Percentiles rank a stretch among this genome's conserved stretches.
Conservation (phyloP, 2,113 vertebrate species). For the Thamnaconus septentrionalis region DNA sequence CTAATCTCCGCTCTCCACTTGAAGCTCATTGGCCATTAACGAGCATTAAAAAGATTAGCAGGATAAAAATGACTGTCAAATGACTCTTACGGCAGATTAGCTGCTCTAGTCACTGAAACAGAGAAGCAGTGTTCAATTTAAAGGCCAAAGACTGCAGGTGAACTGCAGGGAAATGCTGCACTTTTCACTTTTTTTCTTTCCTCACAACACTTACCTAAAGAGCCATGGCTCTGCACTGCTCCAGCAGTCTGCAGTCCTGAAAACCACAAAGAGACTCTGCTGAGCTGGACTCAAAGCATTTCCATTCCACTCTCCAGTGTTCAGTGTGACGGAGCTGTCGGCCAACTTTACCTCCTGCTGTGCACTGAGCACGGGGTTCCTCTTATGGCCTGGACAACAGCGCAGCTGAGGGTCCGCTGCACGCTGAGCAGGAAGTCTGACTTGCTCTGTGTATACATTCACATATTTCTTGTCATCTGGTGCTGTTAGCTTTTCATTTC, state of each 20-base stretch:
- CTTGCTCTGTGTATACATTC: too few relatives aligned
- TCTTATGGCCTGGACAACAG: too few relatives aligned
- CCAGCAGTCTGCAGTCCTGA: constrained; percentile 36
- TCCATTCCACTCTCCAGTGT: constrained; percentile 22
- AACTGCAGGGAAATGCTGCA: background rate
- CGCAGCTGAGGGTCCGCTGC: too few relatives aligned
- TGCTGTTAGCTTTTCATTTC: too few relatives aligned
- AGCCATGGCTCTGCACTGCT: constrained; percentile 35
- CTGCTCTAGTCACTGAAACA: constrained; percentile 23
- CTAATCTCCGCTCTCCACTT: constrained; percentile 24
- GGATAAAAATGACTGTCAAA: constrained; percentile 17
- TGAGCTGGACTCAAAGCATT: constrained; percentile 26
- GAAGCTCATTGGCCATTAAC: constrained; percentile 21
- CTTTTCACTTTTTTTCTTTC: constrained; percentile 9
- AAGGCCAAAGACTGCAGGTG: constrained; percentile 2
- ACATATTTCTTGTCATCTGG: too few relatives aligned
- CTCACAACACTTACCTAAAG: constrained; percentile 38
- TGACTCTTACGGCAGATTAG: constrained; percentile 22
- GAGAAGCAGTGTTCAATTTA: constrained; percentile 15
- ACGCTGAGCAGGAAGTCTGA: too few relatives aligned
- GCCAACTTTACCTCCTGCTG: too few relatives aligned
- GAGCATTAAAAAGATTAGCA: constrained; percentile 35
- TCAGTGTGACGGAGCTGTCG: constrained; percentile 1
- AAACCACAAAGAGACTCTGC: constrained; percentile 48
- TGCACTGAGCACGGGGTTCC: too few relatives aligned